Evolutionary conservation across 2,797 vertebrate genomes (phyloP).

Genomic region (Phrynocephalus vlangalii): DNA sequence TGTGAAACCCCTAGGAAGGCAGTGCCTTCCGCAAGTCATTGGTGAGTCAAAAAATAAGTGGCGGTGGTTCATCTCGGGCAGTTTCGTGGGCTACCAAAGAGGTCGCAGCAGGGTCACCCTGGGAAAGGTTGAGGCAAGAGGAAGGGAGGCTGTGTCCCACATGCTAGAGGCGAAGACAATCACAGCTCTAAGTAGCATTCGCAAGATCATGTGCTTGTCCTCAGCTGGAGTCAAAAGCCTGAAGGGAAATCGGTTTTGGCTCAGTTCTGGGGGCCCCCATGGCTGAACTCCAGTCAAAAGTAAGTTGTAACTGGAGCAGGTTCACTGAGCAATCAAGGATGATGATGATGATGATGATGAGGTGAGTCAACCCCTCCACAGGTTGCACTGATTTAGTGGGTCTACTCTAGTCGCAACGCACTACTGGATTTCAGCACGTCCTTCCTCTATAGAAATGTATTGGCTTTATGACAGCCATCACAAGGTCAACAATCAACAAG

Average conservation of each 20-base stretch:
- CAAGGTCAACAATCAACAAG: not conserved
- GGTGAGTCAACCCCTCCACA: too few species aligned
- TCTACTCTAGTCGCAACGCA: too few species aligned
- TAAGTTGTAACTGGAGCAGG: too few species aligned
- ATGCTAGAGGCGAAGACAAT: not conserved
- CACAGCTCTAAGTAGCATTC: not conserved
- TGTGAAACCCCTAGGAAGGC: not conserved
- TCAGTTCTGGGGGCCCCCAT: not conserved
- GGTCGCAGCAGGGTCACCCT: not conserved
- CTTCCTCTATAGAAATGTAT: not conserved
- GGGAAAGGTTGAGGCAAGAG: not conserved
- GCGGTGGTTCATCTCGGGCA: not conserved
- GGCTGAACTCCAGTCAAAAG: too few species aligned
- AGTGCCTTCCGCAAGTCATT: not conserved
- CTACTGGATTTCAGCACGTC: not conserved
- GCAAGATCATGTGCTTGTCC: constrained; percentile 5
- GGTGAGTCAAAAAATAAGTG: not conserved
- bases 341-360: too few species aligned
- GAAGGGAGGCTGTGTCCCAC: not conserved
- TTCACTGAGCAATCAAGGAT: too few species aligned
- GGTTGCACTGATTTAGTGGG: too few species aligned
- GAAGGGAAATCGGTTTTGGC: constrained; percentile 20
- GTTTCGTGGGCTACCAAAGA: not conserved
- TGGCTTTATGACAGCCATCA: not conserved
- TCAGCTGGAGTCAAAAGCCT: not conserved